Evolutionary conservation across 2,888 invertebrate species (phyloP), one percentile per base, ranked within the genome.

Genomic region (Hydraecia micacea): DNA sequence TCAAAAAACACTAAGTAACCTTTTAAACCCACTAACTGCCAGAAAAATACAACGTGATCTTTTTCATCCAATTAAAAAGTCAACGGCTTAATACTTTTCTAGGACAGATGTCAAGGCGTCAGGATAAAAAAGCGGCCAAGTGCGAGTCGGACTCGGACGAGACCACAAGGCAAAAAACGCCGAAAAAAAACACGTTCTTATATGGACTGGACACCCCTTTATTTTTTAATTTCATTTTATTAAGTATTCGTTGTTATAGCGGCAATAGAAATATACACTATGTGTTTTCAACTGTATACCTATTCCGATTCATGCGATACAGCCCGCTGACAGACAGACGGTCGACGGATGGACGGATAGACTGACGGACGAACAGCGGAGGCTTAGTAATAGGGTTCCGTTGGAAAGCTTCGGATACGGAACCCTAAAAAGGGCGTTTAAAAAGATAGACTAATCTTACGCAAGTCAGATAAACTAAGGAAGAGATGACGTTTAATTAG

Each of bases 1-100:
- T 39, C 5, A 39, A 60, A 36, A 32, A 13, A 39, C 7, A 55
- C 0, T 2, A 42, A 42, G 42, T 42, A 2, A 60, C 21, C 15
- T 71, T 32, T 52, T 15, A 60, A 39, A n/a, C 32, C 32, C 32
- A 65, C 49, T n/a, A 13, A 36, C 52, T 28, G 52, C 18, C 52
- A 68, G 11, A 68, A 55, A 74, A 74, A 68, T 32, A 58, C 21
- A 62, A n/a, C 2, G 8, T 75, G 32, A 80, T 72, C 60, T 36
- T 58, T 42, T 46, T 49, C 13, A 70, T 67, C 77, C 28, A 62
- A 77, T 80, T 72, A 55, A 77, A 49, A 73, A 32, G 79, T 65
- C 36, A 42, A 49, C 13, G 6, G 15, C n/a, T 32, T 66, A 5
- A 5, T 18, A 66, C 32, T 67, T 66, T 79, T 68, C 25, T 77